Evolutionary conservation across 23 tunicate genomes (phyloP), one percentile per base, ranked within the genome.

Genomic region (Oikopleura albicans): DNA sequence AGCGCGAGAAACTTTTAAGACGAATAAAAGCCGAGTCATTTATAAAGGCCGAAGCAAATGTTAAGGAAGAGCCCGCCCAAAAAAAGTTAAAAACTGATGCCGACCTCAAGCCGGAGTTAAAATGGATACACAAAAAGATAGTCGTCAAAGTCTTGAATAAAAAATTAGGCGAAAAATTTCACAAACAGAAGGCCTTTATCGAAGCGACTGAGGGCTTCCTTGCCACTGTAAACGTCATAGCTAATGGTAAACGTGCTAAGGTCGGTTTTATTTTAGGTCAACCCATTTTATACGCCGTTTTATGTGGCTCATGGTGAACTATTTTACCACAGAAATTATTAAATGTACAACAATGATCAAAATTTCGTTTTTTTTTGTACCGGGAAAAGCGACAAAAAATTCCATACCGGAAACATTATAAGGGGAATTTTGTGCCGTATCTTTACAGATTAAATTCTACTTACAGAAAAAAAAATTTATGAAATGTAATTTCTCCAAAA

Each of bases 131-230:
- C 31, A 71, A 71, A 29, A 71, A 71, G 28, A 31, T 71, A 2
- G 79, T 71, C 79, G 79, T 71, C 35, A 71, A 71, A 31, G 37
- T 71, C 37, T 22, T 16, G 37, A 71, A 71, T 71, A 71, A 71
- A 71, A 71, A 71, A 37, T 29, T 71, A 37, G 79, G 79, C 27
- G 79, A 71, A 71, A 71, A 71, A 2, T 71, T 71, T 29, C 35
- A 71, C 79, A 71, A 71, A 29, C 79, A 71, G 35, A 71, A 71
- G 31, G 79, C 34, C 36, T 71, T 71, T 29, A 71, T 71, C 37
- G 34, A 71, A 31, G 2, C 27, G 37, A 71, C 79, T 2, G 79
- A 71, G 2, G 79, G 35, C 33, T 71, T 71, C 37, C 27, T 71
- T 16, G 79, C 79, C 28, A 37, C 31, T 16, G 79, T 71, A 2